Conservation (phyloP, 2,113 vertebrate species). For the Macrotus californicus region DNA sequence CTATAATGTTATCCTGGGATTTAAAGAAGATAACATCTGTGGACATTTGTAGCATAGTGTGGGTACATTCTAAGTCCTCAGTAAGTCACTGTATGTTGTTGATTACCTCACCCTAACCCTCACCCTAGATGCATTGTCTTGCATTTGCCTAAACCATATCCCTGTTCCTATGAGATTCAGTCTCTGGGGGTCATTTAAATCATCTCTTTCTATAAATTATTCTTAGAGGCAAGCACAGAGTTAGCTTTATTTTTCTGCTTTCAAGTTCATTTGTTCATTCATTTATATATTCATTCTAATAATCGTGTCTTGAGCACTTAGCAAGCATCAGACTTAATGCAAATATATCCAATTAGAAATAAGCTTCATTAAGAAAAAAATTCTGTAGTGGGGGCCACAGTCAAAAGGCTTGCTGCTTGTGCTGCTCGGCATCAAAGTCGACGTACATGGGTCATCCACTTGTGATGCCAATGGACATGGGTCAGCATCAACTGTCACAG, state of each 20-base stretch:
- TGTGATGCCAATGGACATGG: not conserved
- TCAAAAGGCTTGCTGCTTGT: not conserved
- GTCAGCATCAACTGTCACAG: not conserved
- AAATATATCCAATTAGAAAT: constrained; percentile 8
- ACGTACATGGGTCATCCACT: not conserved
- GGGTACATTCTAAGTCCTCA: not conserved
- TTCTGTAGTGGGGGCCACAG: not conserved
- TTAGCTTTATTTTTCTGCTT: constrained; percentile 21
- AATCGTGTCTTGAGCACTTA: not conserved
- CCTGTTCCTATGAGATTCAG: not conserved
- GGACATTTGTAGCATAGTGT: not conserved
- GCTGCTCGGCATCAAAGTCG: not conserved
- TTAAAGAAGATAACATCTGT: not conserved
- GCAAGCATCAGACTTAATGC: not conserved
- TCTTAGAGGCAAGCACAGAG: not conserved
- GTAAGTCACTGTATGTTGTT: not conserved
- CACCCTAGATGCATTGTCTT: not conserved
- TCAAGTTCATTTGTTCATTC: not conserved
- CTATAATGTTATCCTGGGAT: not conserved
- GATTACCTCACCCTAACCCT: not conserved
- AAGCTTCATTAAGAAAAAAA: not conserved
- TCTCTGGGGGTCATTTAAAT: not conserved
- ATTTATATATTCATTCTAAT: not conserved
- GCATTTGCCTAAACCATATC: not conserved
- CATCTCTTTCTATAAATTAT: not conserved